These are phyloP conservation scores for Caenorhabditis plicata DNA, from an alignment of 2,888 invertebrate species.

Conservation along the genomic window DNA sequence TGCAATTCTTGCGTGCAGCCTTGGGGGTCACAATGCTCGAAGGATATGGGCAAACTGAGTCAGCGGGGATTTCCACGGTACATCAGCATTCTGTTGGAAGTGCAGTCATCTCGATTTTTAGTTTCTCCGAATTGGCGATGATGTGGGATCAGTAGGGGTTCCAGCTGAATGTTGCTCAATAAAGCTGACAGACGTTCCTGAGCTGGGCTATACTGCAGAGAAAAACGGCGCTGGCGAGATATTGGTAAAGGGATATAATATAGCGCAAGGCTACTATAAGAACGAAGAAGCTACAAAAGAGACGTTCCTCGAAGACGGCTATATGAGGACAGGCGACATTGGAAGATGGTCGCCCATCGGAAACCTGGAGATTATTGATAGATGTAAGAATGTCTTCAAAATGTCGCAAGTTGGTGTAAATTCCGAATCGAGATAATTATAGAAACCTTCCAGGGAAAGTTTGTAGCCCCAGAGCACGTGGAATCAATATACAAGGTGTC, in stretches of 20 bases:
- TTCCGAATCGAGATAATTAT: too few relatives aligned
- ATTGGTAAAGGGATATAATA: conserved; percentile 23
- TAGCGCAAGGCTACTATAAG: conserved; percentile 28
- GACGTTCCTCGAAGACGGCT: conserved; percentile 38
- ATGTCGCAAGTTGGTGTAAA: too few relatives aligned
- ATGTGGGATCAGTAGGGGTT: conserved; percentile 14
- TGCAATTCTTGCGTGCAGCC: conserved; percentile 23
- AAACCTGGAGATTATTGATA: conserved; percentile 51
- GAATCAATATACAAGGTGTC: conserved; percentile 22
- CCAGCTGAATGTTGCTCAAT: conserved; percentile 16
- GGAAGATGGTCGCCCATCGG: conserved; percentile 52
- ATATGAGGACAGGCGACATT: conserved; percentile 57
- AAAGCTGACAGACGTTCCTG: conserved; percentile 27
- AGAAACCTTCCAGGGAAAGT: too few relatives aligned
- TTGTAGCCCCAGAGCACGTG: conserved; percentile 28
- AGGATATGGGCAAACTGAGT: conserved; percentile 32
- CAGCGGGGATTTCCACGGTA: conserved; percentile 16
- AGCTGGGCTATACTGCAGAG: conserved; percentile 23
- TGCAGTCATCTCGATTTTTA: too few relatives aligned
- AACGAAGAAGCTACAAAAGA: conserved; percentile 19
- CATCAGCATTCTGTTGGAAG: conserved; percentile 9
- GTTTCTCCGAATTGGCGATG: too few relatives aligned
- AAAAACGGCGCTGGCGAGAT: conserved; percentile 32
- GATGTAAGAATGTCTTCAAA: conserved; percentile 54
- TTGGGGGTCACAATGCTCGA: conserved; percentile 24